Base-by-base conservation (phyloP, 2,113 vertebrate species). In the Canis aureus region DNA sequence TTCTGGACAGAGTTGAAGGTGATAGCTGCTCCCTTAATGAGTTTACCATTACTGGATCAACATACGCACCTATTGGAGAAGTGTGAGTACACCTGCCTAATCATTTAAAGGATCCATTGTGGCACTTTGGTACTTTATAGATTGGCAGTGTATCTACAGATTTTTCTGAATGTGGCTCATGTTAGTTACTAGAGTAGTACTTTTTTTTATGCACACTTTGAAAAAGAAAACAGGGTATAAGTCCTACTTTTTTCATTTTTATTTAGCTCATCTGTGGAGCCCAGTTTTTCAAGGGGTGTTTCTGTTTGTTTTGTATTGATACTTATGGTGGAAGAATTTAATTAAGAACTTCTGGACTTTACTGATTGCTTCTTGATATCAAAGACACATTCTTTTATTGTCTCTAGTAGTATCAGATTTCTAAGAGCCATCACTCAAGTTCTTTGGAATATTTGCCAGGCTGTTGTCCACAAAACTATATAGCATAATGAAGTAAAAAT, bases 41-140 rank as follows among this genome's bases (percentile, higher is more conserved):
- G 98, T 99, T 99, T 97, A 99, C 99, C 96, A 99, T 99, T 98
- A 99, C 99, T 49, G 99, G 99, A 25, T 99, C 99, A 55, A 99
- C 99, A 2, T 99, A 99, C 0, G 99, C 99, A 53, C 99, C 99
- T 4, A 99, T 99, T 91, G 99, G 99, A 99, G 99, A 99, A 98
- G 99, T 99, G 99, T 99, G 98, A 99, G 99, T 99, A 97, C 97
- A 66, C 76, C 12, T 5, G 19, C 6, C 17, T 23, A 19, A 0
- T 73, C 11, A 16, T 67, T n/a, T 60, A 16, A 43, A 74, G 17
- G 23, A n/a, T 43, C 22, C 17, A 0, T 8, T 53, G 23, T 79
- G 53, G 51, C 71, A 29, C 8, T 38, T 8, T 85, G 16, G 55
- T 78, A 25, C 57, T 67, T 38, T 6, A 6, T 20, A 74, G 79